phyloP scores from a whole-genome alignment of 2,113 vertebrate species.

The Pheucticus melanocephalus region DNA sequence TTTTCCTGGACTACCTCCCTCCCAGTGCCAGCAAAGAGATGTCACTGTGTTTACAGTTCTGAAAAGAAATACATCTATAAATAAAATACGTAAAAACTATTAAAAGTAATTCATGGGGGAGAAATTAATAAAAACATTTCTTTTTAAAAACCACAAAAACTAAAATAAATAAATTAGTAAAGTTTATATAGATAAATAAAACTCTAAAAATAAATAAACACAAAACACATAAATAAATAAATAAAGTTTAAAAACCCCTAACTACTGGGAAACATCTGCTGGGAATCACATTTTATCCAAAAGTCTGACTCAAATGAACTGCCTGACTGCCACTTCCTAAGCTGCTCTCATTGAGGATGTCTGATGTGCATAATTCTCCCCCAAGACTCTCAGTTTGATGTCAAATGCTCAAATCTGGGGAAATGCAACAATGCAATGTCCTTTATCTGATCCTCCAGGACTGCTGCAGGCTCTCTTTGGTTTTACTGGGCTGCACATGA shows the following conservation, averaged over 20 bases:
- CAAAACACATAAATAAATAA: too few species aligned
- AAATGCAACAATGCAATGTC: neutral
- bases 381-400: neutral
- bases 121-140: neutral
- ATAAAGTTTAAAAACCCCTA: neutral
- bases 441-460: neutral
- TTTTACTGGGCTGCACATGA: neutral
- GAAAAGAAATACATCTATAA: neutral
- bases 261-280: neutral
- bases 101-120: fast-evolving
- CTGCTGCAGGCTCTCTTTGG: neutral
- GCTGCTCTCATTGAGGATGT: neutral
- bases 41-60: neutral
- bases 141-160: neutral
- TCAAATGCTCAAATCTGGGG: too few species aligned
- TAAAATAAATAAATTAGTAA: neutral
- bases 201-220: too few species aligned
- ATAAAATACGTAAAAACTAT: neutral
- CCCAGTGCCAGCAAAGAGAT: neutral
- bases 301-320: neutral
- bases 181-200: too few species aligned
- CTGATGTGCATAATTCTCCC: neutral
- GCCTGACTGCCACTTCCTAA: neutral
- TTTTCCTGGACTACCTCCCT: neutral
- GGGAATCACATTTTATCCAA: neutral